These are phyloP conservation scores for Latrodectus elegans DNA, from an alignment of 2,888 invertebrate species.

Conservation along the genomic window DNA sequence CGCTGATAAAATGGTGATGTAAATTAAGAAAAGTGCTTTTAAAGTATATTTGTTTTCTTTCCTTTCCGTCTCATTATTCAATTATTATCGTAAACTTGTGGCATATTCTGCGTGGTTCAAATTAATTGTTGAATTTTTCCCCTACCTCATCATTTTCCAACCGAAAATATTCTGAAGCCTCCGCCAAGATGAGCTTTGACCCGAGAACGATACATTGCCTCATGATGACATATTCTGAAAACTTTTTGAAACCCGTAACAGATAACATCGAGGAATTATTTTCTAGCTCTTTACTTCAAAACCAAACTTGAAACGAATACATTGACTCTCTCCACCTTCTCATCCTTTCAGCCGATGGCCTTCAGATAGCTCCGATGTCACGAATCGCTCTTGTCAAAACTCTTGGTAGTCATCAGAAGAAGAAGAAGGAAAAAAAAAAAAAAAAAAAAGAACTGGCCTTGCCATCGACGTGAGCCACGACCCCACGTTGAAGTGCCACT, in stretches of 20 bases:
- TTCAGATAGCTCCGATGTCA: constrained; percentile 37
- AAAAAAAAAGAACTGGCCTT: constrained; percentile 4
- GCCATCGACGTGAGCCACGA: background rate
- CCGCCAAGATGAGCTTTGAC: constrained; percentile 25
- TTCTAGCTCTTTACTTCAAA: constrained; percentile 9
- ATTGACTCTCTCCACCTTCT: constrained; percentile 39
- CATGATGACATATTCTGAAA: constrained; percentile 65
- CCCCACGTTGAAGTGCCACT: constrained; percentile 18
- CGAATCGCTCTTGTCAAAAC: constrained; percentile 44
- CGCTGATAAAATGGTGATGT: too few relatives aligned
- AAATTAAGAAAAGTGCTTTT: too few relatives aligned
- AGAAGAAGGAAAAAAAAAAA: too few relatives aligned
- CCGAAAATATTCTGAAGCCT: too few relatives aligned
- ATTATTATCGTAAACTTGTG: too few relatives aligned
- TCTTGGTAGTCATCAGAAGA: background rate
- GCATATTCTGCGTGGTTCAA: too few relatives aligned
- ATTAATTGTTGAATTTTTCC: too few relatives aligned
- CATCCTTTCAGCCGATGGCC: constrained; percentile 38
- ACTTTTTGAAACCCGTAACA: constrained; percentile 48
- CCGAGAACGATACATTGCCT: constrained; percentile 55
- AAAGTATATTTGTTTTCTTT: too few relatives aligned
- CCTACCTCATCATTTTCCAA: too few relatives aligned
- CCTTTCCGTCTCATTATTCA: too few relatives aligned
- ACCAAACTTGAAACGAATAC: constrained; percentile 25
- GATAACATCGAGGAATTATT: constrained; percentile 58